Evolutionary conservation across 2,888 invertebrate species (phyloP).

Genomic region (Drosophila kanekoi): DNA sequence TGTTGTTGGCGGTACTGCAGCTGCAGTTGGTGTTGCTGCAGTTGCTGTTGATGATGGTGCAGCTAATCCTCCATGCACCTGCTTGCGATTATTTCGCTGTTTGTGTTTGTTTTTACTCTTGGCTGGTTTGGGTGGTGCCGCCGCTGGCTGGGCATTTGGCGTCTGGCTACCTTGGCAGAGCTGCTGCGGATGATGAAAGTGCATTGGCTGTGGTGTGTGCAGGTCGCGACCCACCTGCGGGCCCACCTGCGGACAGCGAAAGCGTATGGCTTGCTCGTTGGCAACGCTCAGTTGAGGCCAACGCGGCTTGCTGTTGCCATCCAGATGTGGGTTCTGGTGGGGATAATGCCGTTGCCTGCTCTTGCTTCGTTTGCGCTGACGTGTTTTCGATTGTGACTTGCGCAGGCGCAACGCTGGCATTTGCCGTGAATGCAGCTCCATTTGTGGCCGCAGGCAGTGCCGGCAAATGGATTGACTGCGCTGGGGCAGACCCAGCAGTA

Average conservation of each 20-base stretch:
- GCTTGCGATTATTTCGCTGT: slow-evolving; percentile 27
- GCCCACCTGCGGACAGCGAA: slow-evolving; percentile 83
- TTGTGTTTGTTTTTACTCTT: slow-evolving; percentile 39
- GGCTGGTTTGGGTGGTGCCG: slow-evolving; percentile 33
- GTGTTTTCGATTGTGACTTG: slow-evolving; percentile 61
- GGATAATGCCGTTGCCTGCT: slow-evolving; percentile 53
- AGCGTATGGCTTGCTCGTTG: slow-evolving; percentile 83
- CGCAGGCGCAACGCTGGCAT: slow-evolving; percentile 38
- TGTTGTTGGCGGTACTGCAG: slow-evolving; percentile 22
- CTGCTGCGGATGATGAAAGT: slow-evolving; percentile 82
- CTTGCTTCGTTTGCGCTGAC: slow-evolving; percentile 70
- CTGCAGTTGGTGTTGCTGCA: slow-evolving; percentile 22
- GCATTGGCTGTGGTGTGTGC: slow-evolving; percentile 76
- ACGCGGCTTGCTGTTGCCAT: slow-evolving; percentile 36
- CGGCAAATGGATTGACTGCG: slow-evolving; percentile 70
- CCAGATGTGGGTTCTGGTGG: slow-evolving; percentile 31
- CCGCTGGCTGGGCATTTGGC: slow-evolving; percentile 39
- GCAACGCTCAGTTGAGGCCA: slow-evolving; percentile 75
- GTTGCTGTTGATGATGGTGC: slow-evolving; percentile 25
- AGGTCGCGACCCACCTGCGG: slow-evolving; percentile 80
- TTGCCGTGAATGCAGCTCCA: slow-evolving; percentile 73
- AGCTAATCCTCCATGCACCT: slow-evolving; percentile 19
- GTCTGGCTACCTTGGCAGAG: slow-evolving; percentile 35
- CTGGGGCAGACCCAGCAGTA: slow-evolving; percentile 2
- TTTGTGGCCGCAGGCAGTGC: slow-evolving; percentile 81